phyloP scores from a whole-genome alignment of 2,888 invertebrate genomes.

The Ceriagrion tenellum region DNA sequence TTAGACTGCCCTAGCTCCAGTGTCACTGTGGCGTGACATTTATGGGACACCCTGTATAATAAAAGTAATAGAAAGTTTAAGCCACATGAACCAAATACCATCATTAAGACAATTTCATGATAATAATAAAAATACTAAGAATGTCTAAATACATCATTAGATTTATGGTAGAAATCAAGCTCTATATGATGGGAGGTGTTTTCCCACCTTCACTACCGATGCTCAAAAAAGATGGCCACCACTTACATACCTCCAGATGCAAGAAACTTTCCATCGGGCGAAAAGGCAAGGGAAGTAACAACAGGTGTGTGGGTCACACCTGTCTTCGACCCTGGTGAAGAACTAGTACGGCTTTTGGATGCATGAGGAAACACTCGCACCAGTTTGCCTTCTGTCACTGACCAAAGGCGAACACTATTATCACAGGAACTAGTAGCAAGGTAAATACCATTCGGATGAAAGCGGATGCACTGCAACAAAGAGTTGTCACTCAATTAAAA shows the following conservation, averaged over 20 bases:
- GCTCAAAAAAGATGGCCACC: neutral
- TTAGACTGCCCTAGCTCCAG: too few species aligned
- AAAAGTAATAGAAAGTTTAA: too few species aligned
- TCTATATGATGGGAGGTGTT: too few species aligned
- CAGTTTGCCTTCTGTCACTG: constrained; percentile 88
- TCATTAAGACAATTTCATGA: too few species aligned
- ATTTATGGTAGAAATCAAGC: too few species aligned
- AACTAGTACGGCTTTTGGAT: constrained; percentile 79
- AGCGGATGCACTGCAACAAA: constrained; percentile 85
- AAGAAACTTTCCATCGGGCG: constrained; percentile 90
- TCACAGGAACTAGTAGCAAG: constrained; percentile 95
- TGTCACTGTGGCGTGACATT: too few species aligned
- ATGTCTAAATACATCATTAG: too few species aligned
- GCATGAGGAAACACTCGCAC: constrained; percentile 90
- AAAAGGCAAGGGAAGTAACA: constrained; percentile 89
- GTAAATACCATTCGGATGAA: constrained; percentile 95
- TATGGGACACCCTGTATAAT: too few species aligned
- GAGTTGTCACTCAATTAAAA: too few species aligned
- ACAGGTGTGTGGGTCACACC: constrained; percentile 75
- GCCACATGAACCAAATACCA: too few species aligned
- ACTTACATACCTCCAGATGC: constrained; percentile 87
- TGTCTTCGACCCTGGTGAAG: neutral
- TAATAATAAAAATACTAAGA: too few species aligned
- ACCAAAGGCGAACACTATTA: constrained; percentile 93
- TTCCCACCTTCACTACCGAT: neutral